Evolutionary conservation across 2,797 vertebrate species (phyloP).

Genomic region (Epinephelus awoara): DNA sequence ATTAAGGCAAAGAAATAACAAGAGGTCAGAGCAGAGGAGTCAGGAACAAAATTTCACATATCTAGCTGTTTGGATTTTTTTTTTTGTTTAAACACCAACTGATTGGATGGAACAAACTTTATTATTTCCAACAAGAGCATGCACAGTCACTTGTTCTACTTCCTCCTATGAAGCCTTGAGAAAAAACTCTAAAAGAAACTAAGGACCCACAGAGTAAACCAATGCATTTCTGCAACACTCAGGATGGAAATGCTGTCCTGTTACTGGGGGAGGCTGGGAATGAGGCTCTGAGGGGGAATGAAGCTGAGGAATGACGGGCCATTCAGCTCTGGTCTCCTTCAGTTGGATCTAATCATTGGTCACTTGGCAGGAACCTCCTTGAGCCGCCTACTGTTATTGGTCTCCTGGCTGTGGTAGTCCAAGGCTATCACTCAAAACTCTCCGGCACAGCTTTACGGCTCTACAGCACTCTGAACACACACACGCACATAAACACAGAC

Average conservation of each 20-base stretch:
- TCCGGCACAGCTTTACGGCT: slow-evolving; percentile 63
- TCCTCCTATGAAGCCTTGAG: not conserved
- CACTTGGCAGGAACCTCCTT: slow-evolving; percentile 74
- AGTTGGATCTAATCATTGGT: slow-evolving; percentile 77
- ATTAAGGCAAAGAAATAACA: slow-evolving; percentile 26
- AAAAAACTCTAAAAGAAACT: slow-evolving; percentile 13
- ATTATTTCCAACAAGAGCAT: not conserved
- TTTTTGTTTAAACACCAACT: not conserved
- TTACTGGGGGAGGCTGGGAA: slow-evolving; percentile 52
- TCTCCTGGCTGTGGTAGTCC: slow-evolving; percentile 65
- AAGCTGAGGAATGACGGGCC: slow-evolving; percentile 63
- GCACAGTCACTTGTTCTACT: not conserved
- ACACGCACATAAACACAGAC: slow-evolving; percentile 11
- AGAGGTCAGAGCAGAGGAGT: slow-evolving; percentile 2
- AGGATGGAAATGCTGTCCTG: slow-evolving; percentile 44
- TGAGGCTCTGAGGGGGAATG: slow-evolving; percentile 65
- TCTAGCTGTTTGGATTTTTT: not conserved
- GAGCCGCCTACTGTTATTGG: slow-evolving; percentile 72
- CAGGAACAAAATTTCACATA: slow-evolving; percentile 9
- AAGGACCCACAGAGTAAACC: slow-evolving; percentile 29
- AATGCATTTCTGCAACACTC: slow-evolving; percentile 47
- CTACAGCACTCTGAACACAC: slow-evolving; percentile 17
- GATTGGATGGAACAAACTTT: not conserved
- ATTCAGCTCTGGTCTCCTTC: slow-evolving; percentile 62
- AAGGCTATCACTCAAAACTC: slow-evolving; percentile 73